Percentiles rank a stretch among this genome's conserved stretches.
Conservation (phyloP, 2,797 vertebrate species). For the Mionectes olivaceus region DNA sequence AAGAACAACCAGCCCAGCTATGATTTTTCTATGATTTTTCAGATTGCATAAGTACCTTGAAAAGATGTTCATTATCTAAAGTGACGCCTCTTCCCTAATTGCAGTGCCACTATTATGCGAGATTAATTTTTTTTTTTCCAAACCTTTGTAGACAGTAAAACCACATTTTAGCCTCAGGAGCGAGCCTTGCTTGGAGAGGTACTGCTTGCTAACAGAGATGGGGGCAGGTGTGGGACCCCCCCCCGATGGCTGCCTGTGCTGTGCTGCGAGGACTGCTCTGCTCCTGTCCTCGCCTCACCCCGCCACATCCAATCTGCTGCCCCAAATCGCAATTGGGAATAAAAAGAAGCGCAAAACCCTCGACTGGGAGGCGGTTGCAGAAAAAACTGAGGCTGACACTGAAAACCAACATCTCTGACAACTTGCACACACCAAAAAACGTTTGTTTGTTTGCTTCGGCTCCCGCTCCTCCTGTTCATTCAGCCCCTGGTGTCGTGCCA, state of each 20-base stretch:
- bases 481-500: background rate
- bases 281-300: slow-evolving; percentile 68
- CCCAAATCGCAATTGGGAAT: background rate
- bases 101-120: background rate
- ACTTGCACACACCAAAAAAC: background rate
- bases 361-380: background rate
- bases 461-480: background rate
- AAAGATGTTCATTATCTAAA: slow-evolving; percentile 40
- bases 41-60: slow-evolving; percentile 41
- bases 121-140: background rate
- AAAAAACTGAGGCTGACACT: slow-evolving; percentile 1
- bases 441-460: background rate
- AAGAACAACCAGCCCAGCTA: slow-evolving; percentile 23
- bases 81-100: slow-evolving; percentile 35
- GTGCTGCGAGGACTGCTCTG: slow-evolving; percentile 10
- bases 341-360: slow-evolving; percentile 13
- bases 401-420: background rate
- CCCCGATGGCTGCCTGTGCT: background rate
- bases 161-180: background rate
- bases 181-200: background rate
- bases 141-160: background rate
- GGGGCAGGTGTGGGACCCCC: background rate
- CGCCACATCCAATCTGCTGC: slow-evolving; percentile 25
- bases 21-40: slow-evolving; percentile 60
- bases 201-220: background rate